Evolutionary conservation across 2,797 vertebrate species (phyloP).

Genomic region (Salarias fasciatus): DNA sequence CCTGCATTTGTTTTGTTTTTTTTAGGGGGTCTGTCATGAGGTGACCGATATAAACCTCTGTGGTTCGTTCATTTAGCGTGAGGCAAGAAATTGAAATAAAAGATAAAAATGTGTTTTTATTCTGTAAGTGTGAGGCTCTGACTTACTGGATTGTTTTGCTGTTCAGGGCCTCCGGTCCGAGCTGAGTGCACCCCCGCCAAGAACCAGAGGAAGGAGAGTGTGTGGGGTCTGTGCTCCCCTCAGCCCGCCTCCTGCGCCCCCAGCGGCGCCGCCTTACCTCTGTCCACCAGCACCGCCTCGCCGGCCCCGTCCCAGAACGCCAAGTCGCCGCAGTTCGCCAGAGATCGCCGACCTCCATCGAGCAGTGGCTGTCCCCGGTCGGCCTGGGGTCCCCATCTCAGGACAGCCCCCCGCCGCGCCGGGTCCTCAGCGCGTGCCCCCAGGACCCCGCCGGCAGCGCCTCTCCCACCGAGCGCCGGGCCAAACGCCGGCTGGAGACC

Average conservation of each 20-base stretch:
- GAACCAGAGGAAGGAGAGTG: slow-evolving; percentile 67
- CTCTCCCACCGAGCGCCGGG: slow-evolving; percentile 82
- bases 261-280: slow-evolving; percentile 85
- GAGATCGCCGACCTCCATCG: slow-evolving; percentile 81
- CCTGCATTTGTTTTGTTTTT: no score
- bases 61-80: no score
- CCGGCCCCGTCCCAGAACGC: slow-evolving; percentile 49
- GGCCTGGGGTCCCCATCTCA: slow-evolving; percentile 67
- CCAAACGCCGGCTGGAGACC: slow-evolving; percentile 92
- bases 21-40: no score
- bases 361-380: slow-evolving; percentile 87
- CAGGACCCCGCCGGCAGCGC: slow-evolving; percentile 68
- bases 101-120: no score
- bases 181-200: slow-evolving; percentile 85
- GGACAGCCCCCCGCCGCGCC: slow-evolving; percentile 71
- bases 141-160: background rate
- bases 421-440: slow-evolving; percentile 81
- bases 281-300: slow-evolving; percentile 85
- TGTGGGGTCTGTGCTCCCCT: slow-evolving; percentile 80
- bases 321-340: slow-evolving; percentile 54
- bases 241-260: slow-evolving; percentile 87
- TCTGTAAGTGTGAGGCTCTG: no score
- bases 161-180: slow-evolving; percentile 49
- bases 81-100: no score
- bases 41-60: no score